Evolutionary conservation across 2,113 vertebrate species (phyloP).

Genomic region (Murina feae): DNA sequence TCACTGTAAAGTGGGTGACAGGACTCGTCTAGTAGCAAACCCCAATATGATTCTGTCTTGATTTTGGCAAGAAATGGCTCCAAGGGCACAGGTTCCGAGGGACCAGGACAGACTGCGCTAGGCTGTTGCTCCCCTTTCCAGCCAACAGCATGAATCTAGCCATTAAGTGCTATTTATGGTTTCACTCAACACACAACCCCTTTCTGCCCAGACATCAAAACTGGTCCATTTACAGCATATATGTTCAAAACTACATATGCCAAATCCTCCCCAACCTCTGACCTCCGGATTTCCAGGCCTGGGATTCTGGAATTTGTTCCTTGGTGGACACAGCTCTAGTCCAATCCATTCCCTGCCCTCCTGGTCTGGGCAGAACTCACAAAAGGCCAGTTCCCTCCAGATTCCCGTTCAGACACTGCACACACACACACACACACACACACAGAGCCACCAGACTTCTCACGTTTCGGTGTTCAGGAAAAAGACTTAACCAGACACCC

Average conservation of each 20-base stretch:
- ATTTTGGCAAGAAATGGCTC: not conserved
- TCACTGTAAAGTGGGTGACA: fast-evolving
- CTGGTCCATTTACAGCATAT: slow-evolving; percentile 59
- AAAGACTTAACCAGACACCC: not conserved
- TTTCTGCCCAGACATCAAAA: slow-evolving; percentile 49
- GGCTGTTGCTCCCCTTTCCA: not conserved
- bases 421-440: too few species aligned
- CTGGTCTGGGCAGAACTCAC: slow-evolving; percentile 37
- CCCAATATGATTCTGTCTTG: not conserved
- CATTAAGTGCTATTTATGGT: slow-evolving; percentile 23
- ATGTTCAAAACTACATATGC: slow-evolving; percentile 66
- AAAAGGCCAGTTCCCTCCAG: not conserved
- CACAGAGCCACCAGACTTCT: not conserved
- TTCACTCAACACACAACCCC: slow-evolving; percentile 31
- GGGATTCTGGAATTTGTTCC: not conserved
- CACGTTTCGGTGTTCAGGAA: not conserved
- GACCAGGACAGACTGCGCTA: not conserved
- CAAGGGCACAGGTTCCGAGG: fast-evolving
- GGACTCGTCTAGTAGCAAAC: not conserved
- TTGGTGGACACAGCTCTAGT: not conserved
- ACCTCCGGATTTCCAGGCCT: not conserved
- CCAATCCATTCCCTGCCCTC: fast-evolving
- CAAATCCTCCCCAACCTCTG: slow-evolving; percentile 59
- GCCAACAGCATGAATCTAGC: slow-evolving; percentile 8
- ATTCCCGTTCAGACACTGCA: not conserved